Evolutionary conservation across 2,797 vertebrate species (phyloP).

Genomic region (Simalia tracyae): DNA sequence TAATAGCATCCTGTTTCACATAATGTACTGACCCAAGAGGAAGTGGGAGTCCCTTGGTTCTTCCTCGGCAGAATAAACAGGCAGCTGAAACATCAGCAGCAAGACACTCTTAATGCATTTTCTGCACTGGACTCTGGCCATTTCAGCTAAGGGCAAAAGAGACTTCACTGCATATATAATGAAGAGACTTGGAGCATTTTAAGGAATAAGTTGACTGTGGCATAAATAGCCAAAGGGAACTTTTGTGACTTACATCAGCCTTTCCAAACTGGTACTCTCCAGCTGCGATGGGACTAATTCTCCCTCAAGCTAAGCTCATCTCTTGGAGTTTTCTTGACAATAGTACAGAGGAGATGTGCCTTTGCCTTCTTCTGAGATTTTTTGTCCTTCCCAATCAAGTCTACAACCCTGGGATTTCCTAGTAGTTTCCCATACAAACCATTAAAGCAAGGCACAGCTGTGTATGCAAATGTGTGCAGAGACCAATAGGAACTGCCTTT

Average conservation of each 20-base stretch:
- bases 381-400: not conserved
- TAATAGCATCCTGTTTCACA: conserved; percentile 23
- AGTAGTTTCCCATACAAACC: not conserved
- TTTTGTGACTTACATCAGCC: not conserved
- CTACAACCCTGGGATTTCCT: not conserved
- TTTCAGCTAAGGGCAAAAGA: not conserved
- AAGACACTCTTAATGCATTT: not conserved
- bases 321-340: not conserved
- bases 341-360: not conserved
- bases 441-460: too few species aligned
- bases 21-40: not conserved
- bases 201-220: not conserved
- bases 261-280: not conserved
- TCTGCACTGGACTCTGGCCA: not conserved
- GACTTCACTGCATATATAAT: not conserved
- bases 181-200: not conserved
- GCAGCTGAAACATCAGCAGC: conserved; percentile 27
- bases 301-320: not conserved
- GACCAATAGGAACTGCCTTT: too few species aligned
- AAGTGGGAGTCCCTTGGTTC: not conserved
- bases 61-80: conserved; percentile 22
- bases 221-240: not conserved
- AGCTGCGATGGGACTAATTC: not conserved
- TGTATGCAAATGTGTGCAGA: too few species aligned
- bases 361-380: not conserved